Evolutionary conservation across 1,140 invertebrate genomes (phyloP), one percentile per base, ranked within the genome.

Genomic region (Antheraea mylitta): DNA sequence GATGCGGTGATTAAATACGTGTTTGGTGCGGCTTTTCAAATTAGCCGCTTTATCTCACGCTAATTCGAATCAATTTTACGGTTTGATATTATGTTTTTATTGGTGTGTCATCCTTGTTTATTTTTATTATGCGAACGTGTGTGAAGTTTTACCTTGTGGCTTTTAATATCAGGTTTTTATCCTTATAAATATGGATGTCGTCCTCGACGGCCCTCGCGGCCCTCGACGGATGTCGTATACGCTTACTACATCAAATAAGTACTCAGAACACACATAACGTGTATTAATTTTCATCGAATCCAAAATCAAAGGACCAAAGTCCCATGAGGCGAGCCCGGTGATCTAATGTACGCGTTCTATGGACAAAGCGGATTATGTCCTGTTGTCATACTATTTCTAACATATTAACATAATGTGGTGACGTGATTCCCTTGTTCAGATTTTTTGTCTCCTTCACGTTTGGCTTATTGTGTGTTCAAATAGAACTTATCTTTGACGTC

Each of bases 241-340:
- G 67, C 42, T 58, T 66, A 48, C 53, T 22, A 63, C 75, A 77
- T 76, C 73, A 78, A 75, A 76, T 76, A 80, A 78, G 76, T 75
- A 80, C 76, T 71, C 76, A 61, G 68, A 48, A 67, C 70, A 76
- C 63, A 75, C 63, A 71, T 68, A 53, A 16, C 71, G 67, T 75
- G 79, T 86, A 86, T 89, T 88, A 86, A 89, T 91, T 87, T 87
- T 73, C 81, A 83, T 88, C 86, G 83, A 83, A 89, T 89, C 81
- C 73, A 68, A 83, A 90, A 89, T 90, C 89, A 91, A 91, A 91
- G 85, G 81, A 68, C 70, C 62, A 30, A 18, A 45, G 85, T 85
- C 84, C 89, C 66, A 60, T 73, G 83, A 53, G 45, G 16, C 45
- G 84, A 82, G 22, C 79, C 76, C 62, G 42, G 76, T 78, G 80